A percentile compares a stretch with the other conserved stretches of the same genome.
phyloP scores from a whole-genome alignment of 2,797 vertebrate genomes.

The Lacerta bilineata region DNA sequence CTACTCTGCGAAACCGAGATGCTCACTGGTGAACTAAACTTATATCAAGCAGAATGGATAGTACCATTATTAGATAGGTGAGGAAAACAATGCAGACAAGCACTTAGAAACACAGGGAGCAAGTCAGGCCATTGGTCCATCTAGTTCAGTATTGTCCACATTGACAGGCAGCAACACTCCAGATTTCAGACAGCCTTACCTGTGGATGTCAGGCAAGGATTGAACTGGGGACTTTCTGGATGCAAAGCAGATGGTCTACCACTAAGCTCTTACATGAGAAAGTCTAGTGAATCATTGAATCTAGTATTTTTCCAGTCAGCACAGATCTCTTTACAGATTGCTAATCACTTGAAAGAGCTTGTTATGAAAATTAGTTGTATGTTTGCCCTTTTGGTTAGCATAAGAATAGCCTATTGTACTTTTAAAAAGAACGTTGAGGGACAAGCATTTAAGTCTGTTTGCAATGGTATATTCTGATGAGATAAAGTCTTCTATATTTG shows the following conservation, averaged over 20 bases:
- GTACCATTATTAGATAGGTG: background rate
- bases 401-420: background rate
- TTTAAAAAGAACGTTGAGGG: slow-evolving; percentile 36
- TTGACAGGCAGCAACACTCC: too few species aligned
- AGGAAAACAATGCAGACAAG: background rate
- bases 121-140: too few species aligned
- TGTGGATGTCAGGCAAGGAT: too few species aligned
- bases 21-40: slow-evolving; percentile 2
- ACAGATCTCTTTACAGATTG: background rate
- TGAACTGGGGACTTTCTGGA: too few species aligned
- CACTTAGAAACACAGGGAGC: background rate
- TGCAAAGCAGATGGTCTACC: too few species aligned
- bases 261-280: too few species aligned
- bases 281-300: background rate
- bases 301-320: background rate
- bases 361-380: slow-evolving; percentile 10
- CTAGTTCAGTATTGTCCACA: too few species aligned
- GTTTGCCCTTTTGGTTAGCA: slow-evolving; percentile 5
- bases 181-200: too few species aligned
- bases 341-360: slow-evolving; percentile 5
- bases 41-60: background rate
- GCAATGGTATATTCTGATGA: slow-evolving; percentile 61
- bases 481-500: slow-evolving; percentile 67
- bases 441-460: slow-evolving; percentile 63
- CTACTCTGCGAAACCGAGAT: background rate